These are phyloP conservation scores for Phaenicophaeus curvirostris DNA, from an alignment of 2,797 vertebrate species.

Conservation along the genomic window DNA sequence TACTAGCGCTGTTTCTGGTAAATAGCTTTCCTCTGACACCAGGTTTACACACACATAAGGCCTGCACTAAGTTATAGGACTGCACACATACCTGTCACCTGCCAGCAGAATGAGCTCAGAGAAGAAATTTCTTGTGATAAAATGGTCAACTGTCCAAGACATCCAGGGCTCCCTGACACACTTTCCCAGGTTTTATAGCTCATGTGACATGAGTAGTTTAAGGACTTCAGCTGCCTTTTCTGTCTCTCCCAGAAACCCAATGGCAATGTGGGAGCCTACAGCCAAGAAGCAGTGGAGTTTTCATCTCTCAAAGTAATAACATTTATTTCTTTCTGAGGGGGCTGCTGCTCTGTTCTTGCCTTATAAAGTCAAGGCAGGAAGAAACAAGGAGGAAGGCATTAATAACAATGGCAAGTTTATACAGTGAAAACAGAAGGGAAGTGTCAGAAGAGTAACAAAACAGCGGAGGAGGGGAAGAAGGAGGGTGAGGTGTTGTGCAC, in stretches of 20 bases:
- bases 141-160: not conserved
- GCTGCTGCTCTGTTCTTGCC: constrained; percentile 53
- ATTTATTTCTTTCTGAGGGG: constrained; percentile 45
- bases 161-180: not conserved
- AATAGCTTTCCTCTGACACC: not conserved
- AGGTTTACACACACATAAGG: not conserved
- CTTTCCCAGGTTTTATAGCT: not conserved
- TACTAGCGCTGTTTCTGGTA: not conserved
- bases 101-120: not conserved
- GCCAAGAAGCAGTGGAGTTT: not conserved
- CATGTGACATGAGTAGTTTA: not conserved
- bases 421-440: constrained; percentile 46
- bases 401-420: constrained; percentile 74
- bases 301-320: not conserved
- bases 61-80: not conserved
- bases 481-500: not conserved
- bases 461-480: not conserved
- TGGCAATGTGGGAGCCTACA: not conserved
- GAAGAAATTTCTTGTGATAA: not conserved
- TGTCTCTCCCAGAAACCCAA: not conserved
- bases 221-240: constrained; percentile 3
- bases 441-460: not conserved
- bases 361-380: constrained; percentile 74
- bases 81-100: not conserved
- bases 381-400: constrained; percentile 51